Percentiles rank a stretch among this genome's conserved stretches.
Conservation (phyloP, 2,113 vertebrate species). For the Beaufortia kweichowensis region DNA sequence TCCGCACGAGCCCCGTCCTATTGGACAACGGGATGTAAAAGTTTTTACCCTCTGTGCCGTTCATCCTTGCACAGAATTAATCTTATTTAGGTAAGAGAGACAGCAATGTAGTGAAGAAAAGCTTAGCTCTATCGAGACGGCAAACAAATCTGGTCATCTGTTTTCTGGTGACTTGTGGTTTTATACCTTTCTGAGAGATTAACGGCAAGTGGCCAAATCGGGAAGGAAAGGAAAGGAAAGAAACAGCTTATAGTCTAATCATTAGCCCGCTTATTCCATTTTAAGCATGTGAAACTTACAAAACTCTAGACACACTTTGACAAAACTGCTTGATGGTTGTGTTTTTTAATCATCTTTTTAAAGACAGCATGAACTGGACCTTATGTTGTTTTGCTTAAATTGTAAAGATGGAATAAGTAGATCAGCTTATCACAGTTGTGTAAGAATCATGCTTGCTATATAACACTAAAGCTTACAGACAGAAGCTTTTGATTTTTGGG, state of each 20-base stretch:
- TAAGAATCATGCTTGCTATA: too few relatives aligned
- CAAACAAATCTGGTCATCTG: neutral
- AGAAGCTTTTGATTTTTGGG: too few relatives aligned
- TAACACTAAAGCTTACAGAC: too few relatives aligned
- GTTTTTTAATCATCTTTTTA: neutral
- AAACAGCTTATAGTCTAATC: neutral
- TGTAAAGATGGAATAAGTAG: too few relatives aligned
- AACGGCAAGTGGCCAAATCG: neutral
- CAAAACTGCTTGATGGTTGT: neutral
- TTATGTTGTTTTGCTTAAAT: too few relatives aligned
- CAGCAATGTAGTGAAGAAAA: neutral
- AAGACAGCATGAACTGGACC: too few relatives aligned
- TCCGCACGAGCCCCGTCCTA: constrained; percentile 78
- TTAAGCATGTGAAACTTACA: neutral
- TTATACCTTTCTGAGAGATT: constrained; percentile 19
- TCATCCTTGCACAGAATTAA: constrained; percentile 60
- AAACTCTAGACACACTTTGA: too few relatives aligned
- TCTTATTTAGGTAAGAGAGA: neutral
- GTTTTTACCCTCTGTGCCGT: constrained; percentile 80
- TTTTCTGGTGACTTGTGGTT: neutral
- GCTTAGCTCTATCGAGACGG: neutral
- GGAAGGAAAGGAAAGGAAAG: neutral
- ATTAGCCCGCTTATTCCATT: neutral
- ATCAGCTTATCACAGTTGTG: too few relatives aligned
- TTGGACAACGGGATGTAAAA: constrained; percentile 84